Base-by-base conservation (phyloP, 2,888 invertebrate species). In the Camponotus fellah region DNA sequence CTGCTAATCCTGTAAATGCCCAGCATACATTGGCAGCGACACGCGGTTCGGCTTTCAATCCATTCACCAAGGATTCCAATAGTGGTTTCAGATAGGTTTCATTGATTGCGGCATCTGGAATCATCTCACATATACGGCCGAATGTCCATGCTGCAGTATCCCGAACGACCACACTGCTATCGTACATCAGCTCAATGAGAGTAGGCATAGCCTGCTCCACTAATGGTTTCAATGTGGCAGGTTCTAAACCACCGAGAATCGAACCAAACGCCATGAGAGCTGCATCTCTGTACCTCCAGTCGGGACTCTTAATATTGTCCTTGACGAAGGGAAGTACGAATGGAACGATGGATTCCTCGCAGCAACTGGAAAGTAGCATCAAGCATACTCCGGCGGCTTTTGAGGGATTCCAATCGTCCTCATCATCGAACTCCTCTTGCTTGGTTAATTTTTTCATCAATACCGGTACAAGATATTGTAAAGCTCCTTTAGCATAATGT, bases 111-210 rank as follows among this genome's bases (percentile, higher is more conserved):
- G 99, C 98, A 93, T 99, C 99, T 0, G 99, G 99, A 77, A 99
- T 98, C 80, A 99, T 97, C 95, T 99, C 99, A 95, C 99, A 99
- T 87, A 99, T 98, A 86, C 99, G 96, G 10, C 99, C 99, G 91
- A 99, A 98, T 0, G 99, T 99, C 99, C 99, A 99, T 0, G 99
- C 99, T 0, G 99, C 98, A 0, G 99, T 99, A 94, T 99, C 99
- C 87, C 99, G 96, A 0, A 99, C 99, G 83, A 98, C 98, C 1
- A 99, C 99, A 94, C 98, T 98, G 3, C 96, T 95, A 94, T 99
- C 99, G 92, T 98, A 98, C 98, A 99, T 98, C 46, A 99, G 96
- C 91, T 98, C 97, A 88, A 99, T 99, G 65, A 99, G 96, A 46
- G 98, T 99, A 2, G 98, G 98, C 97, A 99, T 98, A 0, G 99